phyloP scores from a whole-genome alignment of 2,888 invertebrate species.

The Troglohyphantes excavatus region DNA sequence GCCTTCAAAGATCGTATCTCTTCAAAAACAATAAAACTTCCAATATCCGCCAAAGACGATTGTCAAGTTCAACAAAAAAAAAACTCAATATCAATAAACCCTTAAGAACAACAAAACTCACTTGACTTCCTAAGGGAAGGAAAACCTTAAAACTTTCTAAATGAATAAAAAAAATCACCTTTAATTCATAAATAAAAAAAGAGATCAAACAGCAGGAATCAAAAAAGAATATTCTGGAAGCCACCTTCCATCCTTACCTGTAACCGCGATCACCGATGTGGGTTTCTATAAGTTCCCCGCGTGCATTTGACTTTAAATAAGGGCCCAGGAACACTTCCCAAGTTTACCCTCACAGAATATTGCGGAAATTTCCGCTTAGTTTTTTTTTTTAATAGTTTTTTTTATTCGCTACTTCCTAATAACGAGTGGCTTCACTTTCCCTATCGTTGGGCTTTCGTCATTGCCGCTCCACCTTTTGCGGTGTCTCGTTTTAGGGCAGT shows the following conservation, averaged over 20 bases:
- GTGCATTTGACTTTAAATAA: conserved; percentile 58
- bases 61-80: conserved; percentile 14
- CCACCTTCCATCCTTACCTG: conserved; percentile 2
- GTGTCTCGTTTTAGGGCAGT: conserved; percentile 16
- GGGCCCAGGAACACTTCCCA: background rate
- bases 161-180: background rate
- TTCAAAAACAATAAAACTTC: background rate
- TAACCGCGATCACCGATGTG: background rate
- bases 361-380: conserved; percentile 41
- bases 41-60: background rate
- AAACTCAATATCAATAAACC: background rate
- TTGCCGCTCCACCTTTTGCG: conserved; percentile 28
- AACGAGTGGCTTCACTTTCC: conserved; percentile 49
- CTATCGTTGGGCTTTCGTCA: conserved; percentile 47
- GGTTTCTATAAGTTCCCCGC: background rate
- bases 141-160: background rate
- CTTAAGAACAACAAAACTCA: background rate
- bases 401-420: conserved; percentile 3
- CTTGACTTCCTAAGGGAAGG: background rate
- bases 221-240: background rate
- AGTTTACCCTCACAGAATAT: conserved; percentile 31
- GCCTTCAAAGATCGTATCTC: too few relatives aligned
- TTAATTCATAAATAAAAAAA: background rate
- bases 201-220: background rate
- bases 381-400: conserved; percentile 17